A percentile compares a stretch with the other conserved stretches of the same genome.
These are phyloP conservation scores for Electrophaes corylata DNA, from an alignment of 2,888 invertebrate species.

Conservation along the genomic window DNA sequence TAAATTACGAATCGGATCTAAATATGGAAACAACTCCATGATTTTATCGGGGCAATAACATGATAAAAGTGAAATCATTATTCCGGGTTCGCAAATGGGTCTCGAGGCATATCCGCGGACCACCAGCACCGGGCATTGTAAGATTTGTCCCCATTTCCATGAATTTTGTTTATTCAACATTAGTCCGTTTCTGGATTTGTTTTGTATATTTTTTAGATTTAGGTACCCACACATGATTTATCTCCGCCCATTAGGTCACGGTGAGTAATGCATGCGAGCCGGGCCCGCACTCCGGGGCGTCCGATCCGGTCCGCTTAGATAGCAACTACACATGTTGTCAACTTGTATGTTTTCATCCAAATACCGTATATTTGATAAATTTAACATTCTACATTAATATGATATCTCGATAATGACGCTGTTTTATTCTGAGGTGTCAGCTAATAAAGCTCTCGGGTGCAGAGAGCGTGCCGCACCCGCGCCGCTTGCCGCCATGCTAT, in stretches of 20 bases:
- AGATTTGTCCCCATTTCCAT: constrained; percentile 81
- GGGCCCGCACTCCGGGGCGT: constrained; percentile 71
- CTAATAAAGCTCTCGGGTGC: constrained; percentile 62
- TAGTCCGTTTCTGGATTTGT: constrained; percentile 68
- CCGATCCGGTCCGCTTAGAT: constrained; percentile 78
- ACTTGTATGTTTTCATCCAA: constrained; percentile 83
- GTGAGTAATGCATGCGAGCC: constrained; percentile 74
- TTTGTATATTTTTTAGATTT: constrained; percentile 71
- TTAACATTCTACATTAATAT: constrained; percentile 75
- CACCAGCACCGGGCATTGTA: constrained; percentile 71
- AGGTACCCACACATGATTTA: constrained; percentile 71
- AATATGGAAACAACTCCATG: not conserved
- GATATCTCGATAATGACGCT: constrained; percentile 73
- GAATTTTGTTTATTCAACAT: constrained; percentile 81
- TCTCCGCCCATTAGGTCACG: constrained; percentile 80
- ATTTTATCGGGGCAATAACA: constrained; percentile 15
- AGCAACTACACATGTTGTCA: constrained; percentile 82
- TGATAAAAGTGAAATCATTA: constrained; percentile 49
- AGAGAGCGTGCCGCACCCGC: constrained; percentile 37
- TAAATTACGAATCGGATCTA: not conserved
- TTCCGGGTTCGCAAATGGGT: constrained; percentile 60
- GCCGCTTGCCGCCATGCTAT: constrained; percentile 11
- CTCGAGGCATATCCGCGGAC: constrained; percentile 59
- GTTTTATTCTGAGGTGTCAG: constrained; percentile 70
- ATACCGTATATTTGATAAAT: constrained; percentile 78